Base-by-base conservation (phyloP, 2,797 vertebrate genomes). In the Novumbra hubbsi region DNA sequence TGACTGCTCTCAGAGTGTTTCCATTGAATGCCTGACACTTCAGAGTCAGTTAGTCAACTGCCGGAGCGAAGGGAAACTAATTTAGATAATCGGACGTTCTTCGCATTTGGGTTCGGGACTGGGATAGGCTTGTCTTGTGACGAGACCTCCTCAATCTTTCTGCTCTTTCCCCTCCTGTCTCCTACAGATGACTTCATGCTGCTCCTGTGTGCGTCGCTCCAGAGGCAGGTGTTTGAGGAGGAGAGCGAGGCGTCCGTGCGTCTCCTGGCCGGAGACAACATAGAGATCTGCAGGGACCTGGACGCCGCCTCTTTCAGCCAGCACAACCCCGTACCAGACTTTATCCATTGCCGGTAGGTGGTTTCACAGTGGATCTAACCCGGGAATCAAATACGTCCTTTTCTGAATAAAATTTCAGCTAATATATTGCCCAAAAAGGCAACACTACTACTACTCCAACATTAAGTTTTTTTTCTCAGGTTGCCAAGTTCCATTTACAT, bases 271-370 rank as follows among this genome's bases (percentile, higher is more conserved):
- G 98, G 98, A 49, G 98, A 99, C 87, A 99, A 99, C 3, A 97
- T 99, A 16, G 98, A 99, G 90, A 99, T 99, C 77, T 99, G 98
- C 85, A 93, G 98, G 92, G 97, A 97, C 84, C 93, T 99, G 69
- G 98, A 99, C 0, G 98, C 97, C 0, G 97, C 97, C 4, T 95
- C 97, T 1, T 99, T 99, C 83, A 98, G 96, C 68, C 95, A 98
- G 68, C 96, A 99, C 82, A 99, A 99, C 86, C 98, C 98, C 0
- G 98, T 99, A 15, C 98, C 98, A 0, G 98, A 99, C 78, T 99
- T 99, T 85, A 96, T 99, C 85, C 95, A 99, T 86, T 98, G 97
- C 95, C 96, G 97, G 98, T 99, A 90, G 63, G 17, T 14, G 11
- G 11, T 1, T 52, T 5, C 55, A 52, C 19, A 57, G 55, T 21